Conservation (phyloP, 1,140 invertebrate species). For the Aphaenogaster floridana region DNA sequence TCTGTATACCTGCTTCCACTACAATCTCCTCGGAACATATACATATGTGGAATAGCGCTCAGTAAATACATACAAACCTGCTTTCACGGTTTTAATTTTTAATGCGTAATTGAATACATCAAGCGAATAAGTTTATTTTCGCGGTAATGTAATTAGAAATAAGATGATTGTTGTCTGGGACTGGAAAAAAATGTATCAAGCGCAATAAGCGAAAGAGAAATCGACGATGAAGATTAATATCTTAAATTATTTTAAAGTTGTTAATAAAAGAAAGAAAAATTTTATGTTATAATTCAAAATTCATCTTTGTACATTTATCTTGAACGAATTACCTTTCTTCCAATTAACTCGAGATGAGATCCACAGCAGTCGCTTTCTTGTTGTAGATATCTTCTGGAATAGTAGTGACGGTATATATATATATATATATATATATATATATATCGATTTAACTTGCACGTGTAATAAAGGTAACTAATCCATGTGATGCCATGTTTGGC, state of each 20-base stretch:
- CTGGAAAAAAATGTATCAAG: neutral
- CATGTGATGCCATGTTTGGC: neutral
- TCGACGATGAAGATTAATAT: neutral
- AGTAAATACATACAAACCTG: neutral
- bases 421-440: no score
- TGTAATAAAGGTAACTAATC: conserved; percentile 64
- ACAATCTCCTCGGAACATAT: neutral
- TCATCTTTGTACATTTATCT: neutral
- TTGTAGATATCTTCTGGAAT: conserved; percentile 11
- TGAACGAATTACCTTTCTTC: neutral
- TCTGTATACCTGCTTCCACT: conserved; percentile 53
- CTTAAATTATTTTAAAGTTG: neutral
- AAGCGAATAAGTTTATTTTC: neutral
- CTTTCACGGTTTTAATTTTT: neutral
- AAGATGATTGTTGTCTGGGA: neutral
- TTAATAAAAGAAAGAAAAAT: neutral
- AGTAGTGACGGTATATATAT: neutral
- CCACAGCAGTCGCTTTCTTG: neutral
- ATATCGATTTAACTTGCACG: conserved; percentile 78
- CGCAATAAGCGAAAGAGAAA: neutral
- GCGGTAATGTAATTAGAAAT: neutral
- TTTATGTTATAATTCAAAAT: neutral
- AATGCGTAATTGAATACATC: neutral
- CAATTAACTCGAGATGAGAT: neutral
- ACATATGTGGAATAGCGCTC: conserved; percentile 48